Conservation (phyloP, 2,113 vertebrate species). For the Lamprologus callipterus region DNA sequence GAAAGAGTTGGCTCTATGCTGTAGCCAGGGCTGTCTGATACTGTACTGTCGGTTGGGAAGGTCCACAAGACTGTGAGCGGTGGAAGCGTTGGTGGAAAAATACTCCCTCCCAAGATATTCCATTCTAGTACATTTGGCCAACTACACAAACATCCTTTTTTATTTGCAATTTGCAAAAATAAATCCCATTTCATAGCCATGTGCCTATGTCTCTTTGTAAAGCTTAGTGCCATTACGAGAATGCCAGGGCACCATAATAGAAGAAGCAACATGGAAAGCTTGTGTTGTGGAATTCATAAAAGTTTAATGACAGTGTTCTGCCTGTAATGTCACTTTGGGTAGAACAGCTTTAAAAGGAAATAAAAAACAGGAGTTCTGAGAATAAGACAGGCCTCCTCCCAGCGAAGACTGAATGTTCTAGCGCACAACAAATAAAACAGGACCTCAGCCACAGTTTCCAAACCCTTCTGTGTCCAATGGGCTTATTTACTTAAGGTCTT, state of each 20-base stretch:
- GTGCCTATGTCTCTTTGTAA: background rate
- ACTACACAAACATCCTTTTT: background rate
- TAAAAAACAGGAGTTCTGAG: slow-evolving; percentile 4
- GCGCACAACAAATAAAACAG: slow-evolving; percentile 54
- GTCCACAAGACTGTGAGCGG: slow-evolving; percentile 65
- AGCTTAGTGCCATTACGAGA: background rate
- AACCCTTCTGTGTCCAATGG: slow-evolving; percentile 63
- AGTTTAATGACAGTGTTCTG: slow-evolving; percentile 40
- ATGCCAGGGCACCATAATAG: background rate
- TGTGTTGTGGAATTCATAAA: slow-evolving; percentile 23
- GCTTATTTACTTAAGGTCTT: slow-evolving; percentile 68
- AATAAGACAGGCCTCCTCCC: background rate
- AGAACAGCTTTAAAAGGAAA: background rate
- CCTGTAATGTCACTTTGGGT: slow-evolving; percentile 26
- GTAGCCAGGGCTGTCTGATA: slow-evolving; percentile 60
- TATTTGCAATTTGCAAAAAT: slow-evolving; percentile 26
- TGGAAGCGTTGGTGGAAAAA: background rate
- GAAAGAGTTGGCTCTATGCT: slow-evolving; percentile 63
- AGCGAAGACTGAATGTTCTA: slow-evolving; percentile 21
- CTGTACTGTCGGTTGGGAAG: slow-evolving; percentile 49
- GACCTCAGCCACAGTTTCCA: slow-evolving; percentile 44
- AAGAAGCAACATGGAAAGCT: background rate
- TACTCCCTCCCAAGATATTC: background rate
- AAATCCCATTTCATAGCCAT: slow-evolving; percentile 64
- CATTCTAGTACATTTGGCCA: background rate